phyloP scores from a whole-genome alignment of 2,888 invertebrate genomes.

The Trissolcus japonicus region DNA sequence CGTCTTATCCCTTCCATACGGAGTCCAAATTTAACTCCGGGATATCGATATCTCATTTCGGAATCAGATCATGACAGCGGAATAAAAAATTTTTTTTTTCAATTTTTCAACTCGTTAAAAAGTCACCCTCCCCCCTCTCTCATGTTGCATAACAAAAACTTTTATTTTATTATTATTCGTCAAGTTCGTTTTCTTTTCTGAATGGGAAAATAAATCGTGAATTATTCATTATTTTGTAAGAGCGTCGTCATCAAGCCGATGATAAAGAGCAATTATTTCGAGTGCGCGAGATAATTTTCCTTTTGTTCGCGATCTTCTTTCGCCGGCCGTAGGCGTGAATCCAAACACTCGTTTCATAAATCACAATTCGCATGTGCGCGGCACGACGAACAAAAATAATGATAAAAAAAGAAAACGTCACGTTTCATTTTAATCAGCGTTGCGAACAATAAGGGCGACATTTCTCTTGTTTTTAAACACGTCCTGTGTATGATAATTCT shows the following conservation, averaged over 20 bases:
- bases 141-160: no score
- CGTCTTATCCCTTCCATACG: slow-evolving; percentile 5
- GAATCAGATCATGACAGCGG: slow-evolving; percentile 40
- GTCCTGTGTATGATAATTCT: slow-evolving; percentile 32
- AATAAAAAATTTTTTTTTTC: not conserved
- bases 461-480: slow-evolving; percentile 21
- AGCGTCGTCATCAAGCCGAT: slow-evolving; percentile 35
- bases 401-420: slow-evolving; percentile 9
- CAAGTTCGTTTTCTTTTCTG: no score
- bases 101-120: not conserved
- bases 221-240: slow-evolving; percentile 32
- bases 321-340: slow-evolving; percentile 43
- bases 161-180: no score
- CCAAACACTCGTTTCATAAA: slow-evolving; percentile 27
- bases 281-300: slow-evolving; percentile 50
- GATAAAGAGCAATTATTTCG: slow-evolving; percentile 55
- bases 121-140: no score
- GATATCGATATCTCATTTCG: slow-evolving; percentile 40
- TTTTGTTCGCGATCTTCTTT: slow-evolving; percentile 40
- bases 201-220: slow-evolving; percentile 7
- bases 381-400: slow-evolving; percentile 13
- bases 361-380: slow-evolving; percentile 11
- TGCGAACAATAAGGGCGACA: slow-evolving; percentile 33
- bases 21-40: slow-evolving; percentile 38
- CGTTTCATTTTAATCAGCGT: slow-evolving; percentile 34